Conservation (phyloP, 2,113 vertebrate genomes). For the Grammomys dolichurus region DNA sequence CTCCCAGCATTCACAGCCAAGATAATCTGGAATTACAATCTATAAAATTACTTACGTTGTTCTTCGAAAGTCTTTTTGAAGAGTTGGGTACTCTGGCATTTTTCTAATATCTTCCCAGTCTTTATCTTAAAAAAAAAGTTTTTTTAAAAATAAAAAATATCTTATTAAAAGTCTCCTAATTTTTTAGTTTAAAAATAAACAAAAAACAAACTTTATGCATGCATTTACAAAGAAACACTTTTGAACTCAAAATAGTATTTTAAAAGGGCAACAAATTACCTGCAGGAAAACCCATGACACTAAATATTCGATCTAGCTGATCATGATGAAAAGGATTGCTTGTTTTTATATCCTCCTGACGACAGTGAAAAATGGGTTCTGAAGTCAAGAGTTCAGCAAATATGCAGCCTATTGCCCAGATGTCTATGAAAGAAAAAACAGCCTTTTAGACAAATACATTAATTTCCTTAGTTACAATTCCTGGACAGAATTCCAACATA, state of each 20-base stretch:
- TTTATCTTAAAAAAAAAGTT: slow-evolving; percentile 92
- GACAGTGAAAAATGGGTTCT: slow-evolving; percentile 98
- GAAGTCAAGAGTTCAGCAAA: slow-evolving; percentile 98
- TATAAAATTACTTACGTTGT: slow-evolving; percentile 93
- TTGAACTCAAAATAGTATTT: slow-evolving; percentile 41
- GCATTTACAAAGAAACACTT: slow-evolving; percentile 50
- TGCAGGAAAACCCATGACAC: slow-evolving; percentile 99
- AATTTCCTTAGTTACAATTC: slow-evolving; percentile 1
- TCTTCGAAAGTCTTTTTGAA: slow-evolving; percentile 99
- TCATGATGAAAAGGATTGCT: slow-evolving; percentile 99
- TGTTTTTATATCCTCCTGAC: slow-evolving; percentile 99
- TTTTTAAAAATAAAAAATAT: slow-evolving; percentile 57
- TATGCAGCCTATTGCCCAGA: slow-evolving; percentile 99
- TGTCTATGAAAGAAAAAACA: slow-evolving; percentile 89
- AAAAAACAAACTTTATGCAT: slow-evolving; percentile 42
- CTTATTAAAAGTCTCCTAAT: slow-evolving; percentile 26
- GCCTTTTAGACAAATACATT: slow-evolving; percentile 60
- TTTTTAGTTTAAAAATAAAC: slow-evolving; percentile 55
- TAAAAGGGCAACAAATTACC: slow-evolving; percentile 88
- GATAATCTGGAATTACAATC: not conserved
- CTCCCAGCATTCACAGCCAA: not conserved
- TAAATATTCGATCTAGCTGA: slow-evolving; percentile 98
- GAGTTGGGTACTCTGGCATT: slow-evolving; percentile 99
- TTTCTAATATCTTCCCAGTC: slow-evolving; percentile 99
- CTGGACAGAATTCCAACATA: slow-evolving; percentile 42